Evolutionary conservation across 2,113 vertebrate species (phyloP).

Genomic region (Hystrix cristata): DNA sequence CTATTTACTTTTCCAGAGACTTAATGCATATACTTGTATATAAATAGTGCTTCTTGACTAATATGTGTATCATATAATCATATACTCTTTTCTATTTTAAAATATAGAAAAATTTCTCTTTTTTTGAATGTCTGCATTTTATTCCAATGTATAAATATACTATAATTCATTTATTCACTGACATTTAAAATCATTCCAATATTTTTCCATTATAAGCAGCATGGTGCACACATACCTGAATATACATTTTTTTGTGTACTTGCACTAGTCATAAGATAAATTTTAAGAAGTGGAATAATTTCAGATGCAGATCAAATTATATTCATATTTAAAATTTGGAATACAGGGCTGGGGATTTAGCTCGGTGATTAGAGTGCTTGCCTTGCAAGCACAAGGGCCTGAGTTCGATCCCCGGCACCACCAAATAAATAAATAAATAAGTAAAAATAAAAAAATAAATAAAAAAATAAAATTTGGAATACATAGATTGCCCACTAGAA

Average conservation of each 20-base stretch:
- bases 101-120: slow-evolving; percentile 17
- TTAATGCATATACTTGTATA: slow-evolving; percentile 18
- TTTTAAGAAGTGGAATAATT: slow-evolving; percentile 39
- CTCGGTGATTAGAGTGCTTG: no score
- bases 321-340: slow-evolving; percentile 56
- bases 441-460: no score
- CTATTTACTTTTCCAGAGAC: slow-evolving; percentile 2
- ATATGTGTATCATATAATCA: neutral
- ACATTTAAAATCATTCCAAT: slow-evolving; percentile 62
- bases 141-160: neutral
- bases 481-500: slow-evolving; percentile 28
- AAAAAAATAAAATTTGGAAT: slow-evolving; percentile 16
- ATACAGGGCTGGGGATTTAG: neutral
- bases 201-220: slow-evolving; percentile 35
- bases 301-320: slow-evolving; percentile 32
- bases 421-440: no score
- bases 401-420: no score
- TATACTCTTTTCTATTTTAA: slow-evolving; percentile 53
- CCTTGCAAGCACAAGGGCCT: no score
- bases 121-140: neutral
- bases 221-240: neutral
- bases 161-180: slow-evolving; percentile 62
- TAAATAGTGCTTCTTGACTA: neutral
- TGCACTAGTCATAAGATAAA: slow-evolving; percentile 25
- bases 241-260: neutral